A percentile compares a stretch with the other conserved stretches of the same genome.
Evolutionary conservation across 2,797 vertebrate genomes (phyloP).

Genomic region (Rousettus madagascariensis): DNA sequence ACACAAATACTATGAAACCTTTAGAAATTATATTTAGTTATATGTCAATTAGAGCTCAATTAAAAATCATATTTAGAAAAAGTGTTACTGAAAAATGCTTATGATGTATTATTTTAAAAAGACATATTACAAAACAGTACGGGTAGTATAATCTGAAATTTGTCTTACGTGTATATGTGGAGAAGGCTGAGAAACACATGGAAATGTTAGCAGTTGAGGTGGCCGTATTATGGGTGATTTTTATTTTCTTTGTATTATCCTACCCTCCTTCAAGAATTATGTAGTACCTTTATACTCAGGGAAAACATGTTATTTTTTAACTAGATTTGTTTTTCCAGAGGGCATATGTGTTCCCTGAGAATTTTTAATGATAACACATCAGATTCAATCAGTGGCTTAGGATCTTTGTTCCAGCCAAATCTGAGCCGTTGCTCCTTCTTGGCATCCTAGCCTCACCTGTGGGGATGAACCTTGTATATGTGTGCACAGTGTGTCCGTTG

Average conservation of each 20-base stretch:
- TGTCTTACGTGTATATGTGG: not conserved
- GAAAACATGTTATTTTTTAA: constrained; percentile 40
- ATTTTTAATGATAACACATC: not conserved
- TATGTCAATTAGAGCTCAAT: not conserved
- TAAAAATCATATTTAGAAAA: constrained; percentile 3
- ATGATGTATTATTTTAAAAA: not conserved
- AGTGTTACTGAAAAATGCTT: not conserved
- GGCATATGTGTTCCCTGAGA: not conserved
- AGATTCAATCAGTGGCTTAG: constrained; percentile 44
- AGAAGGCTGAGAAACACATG: not conserved
- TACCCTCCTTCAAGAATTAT: constrained; percentile 26
- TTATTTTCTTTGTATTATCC: constrained; percentile 42
- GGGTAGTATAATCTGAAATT: not conserved
- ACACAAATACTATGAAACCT: not conserved
- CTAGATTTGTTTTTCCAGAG: constrained; percentile 29
- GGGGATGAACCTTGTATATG: not conserved
- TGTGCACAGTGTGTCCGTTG: not conserved
- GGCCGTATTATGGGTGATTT: not conserved
- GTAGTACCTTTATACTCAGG: not conserved
- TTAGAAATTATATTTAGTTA: constrained; percentile 6
- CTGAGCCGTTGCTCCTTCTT: not conserved
- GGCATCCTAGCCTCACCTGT: not conserved
- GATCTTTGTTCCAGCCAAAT: constrained; percentile 31
- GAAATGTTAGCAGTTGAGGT: not conserved
- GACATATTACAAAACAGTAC: not conserved